phyloP scores from a whole-genome alignment of 2,888 invertebrate species.

The Erebia ligea region DNA sequence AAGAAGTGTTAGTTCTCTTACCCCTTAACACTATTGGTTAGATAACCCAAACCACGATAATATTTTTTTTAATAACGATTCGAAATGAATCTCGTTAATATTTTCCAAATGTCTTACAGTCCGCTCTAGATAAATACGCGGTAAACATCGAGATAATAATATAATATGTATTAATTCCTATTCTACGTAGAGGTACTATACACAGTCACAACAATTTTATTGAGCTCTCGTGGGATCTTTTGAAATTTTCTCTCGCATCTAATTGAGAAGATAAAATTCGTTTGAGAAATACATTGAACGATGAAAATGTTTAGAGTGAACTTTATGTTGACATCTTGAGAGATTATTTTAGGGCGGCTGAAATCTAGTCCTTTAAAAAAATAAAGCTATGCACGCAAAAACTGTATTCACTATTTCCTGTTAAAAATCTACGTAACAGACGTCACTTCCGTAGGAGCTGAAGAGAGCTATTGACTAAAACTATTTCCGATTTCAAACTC shows the following conservation, averaged over 20 bases:
- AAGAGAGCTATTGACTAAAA: conserved; percentile 74
- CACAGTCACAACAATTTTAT: conserved; percentile 40
- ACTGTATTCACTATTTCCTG: not conserved
- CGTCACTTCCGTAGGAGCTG: conserved; percentile 22
- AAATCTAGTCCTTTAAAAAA: not conserved
- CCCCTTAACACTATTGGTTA: conserved; percentile 76
- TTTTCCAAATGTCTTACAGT: conserved; percentile 21
- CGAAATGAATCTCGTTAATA: not conserved
- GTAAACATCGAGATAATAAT: conserved; percentile 2
- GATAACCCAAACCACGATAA: conserved; percentile 74
- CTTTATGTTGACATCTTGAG: not conserved
- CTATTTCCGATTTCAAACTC: conserved; percentile 57
- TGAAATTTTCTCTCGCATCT: not conserved
- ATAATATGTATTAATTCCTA: not conserved
- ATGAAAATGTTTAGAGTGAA: not conserved
- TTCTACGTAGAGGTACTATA: conserved; percentile 38
- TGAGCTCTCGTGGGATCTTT: conserved; percentile 35
- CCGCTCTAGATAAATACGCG: conserved; percentile 20
- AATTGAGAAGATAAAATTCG: conserved; percentile 4
- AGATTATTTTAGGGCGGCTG: conserved; percentile 13
- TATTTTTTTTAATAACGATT: conserved; percentile 47
- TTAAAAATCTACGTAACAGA: not conserved
- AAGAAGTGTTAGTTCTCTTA: conserved; percentile 67
- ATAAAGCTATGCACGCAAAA: conserved; percentile 1
- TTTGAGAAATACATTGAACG: not conserved